phyloP scores from a whole-genome alignment of 2,113 vertebrate species.

The Thinocorus orbignyianus region DNA sequence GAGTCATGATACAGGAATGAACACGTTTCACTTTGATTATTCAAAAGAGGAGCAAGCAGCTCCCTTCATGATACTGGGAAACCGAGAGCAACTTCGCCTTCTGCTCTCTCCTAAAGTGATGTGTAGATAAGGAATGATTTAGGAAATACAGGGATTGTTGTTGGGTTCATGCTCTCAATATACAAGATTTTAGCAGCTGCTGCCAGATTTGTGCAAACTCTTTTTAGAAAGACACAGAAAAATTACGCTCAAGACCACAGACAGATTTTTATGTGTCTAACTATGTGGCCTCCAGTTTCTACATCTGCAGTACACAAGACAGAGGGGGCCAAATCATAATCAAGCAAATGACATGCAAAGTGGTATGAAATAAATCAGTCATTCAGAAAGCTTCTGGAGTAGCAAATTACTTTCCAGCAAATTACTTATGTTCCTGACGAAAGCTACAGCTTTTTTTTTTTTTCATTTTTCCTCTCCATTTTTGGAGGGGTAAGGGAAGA shows the following conservation, averaged over 20 bases:
- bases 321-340: background rate
- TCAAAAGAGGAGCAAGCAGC: background rate
- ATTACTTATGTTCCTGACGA: background rate
- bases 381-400: background rate
- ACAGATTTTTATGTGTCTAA: background rate
- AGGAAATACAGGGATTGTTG: background rate
- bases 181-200: background rate
- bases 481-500: background rate
- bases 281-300: background rate
- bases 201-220: background rate
- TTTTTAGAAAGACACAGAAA: background rate
- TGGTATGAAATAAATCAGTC: background rate
- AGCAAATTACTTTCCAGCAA: background rate
- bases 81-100: background rate
- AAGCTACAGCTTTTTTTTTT: background rate
- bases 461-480: rapidly evolving
- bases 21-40: background rate
- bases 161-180: background rate
- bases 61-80: background rate
- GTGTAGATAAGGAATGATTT: background rate
- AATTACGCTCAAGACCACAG: background rate
- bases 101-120: background rate
- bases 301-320: background rate
- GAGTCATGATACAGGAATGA: background rate
- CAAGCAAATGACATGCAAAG: background rate